Base-by-base conservation (phyloP, 2,113 vertebrate genomes). In the Cromileptes altivelis region DNA sequence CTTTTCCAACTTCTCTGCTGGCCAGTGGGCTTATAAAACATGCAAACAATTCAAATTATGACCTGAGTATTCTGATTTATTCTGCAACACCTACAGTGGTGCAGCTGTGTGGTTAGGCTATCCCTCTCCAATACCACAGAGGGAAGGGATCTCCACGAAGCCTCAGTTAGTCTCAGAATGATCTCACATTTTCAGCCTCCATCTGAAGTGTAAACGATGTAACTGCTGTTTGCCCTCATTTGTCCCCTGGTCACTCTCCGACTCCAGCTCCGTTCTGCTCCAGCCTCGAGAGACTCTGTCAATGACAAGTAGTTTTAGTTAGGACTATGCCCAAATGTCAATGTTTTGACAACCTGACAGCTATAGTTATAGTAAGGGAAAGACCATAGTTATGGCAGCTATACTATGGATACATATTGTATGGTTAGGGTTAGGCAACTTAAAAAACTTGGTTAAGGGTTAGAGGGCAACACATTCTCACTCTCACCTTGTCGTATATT, bases 1-100 rank as follows among this genome's bases (percentile, higher is more conserved):
- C 33, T 21, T 60, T 47, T 17, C 1, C n/a, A 65, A 47, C 30
- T 5, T 81, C 50, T 76, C 12, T 30, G 4, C 40, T 63, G 60
- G 65, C 58, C 69, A 17, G 30, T 10, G 58, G 56, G 33, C 30
- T 63, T 8, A 78, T 72, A 72, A 56, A 55, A 83, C 47, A 60
- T 80, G 55, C 87, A 80, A 74, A 76, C 45, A 55, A 86, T 82
- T 88, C 61, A 75, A 88, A 85, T 78, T 57, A 61, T 72, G 58
- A 84, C 67, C 67, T 3, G 65, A 14, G 30, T 70, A 74, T 82
- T 84, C 42, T 27, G 65, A 81, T 83, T 60, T 78, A 75, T 85
- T 87, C 76, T 80, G 71, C 63, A 67, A 0, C 61, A 68, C 52
- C 40, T 40, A 6, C 68, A 65, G 45, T 50, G 65, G 25, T 40